A percentile compares a stretch with the other conserved stretches of the same genome.
Evolutionary conservation across 2,797 vertebrate species (phyloP).

Genomic region (Pterois miles): DNA sequence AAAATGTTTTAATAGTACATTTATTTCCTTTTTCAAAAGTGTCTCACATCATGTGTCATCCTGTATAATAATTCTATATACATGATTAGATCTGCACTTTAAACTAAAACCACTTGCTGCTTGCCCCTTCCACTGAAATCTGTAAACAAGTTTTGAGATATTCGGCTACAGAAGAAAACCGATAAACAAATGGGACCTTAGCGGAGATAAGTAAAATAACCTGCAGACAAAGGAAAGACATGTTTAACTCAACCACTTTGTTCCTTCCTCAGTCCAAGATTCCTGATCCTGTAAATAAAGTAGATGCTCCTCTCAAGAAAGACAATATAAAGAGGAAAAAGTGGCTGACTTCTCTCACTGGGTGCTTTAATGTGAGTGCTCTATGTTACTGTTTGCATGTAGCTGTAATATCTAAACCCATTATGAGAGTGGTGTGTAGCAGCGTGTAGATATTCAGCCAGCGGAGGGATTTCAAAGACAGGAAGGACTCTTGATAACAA

Average conservation of each 20-base stretch:
- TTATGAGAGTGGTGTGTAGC: not conserved
- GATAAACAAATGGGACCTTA: not conserved
- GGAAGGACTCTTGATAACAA: slow-evolving; percentile 61
- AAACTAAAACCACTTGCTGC: not conserved
- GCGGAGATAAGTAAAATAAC: slow-evolving; percentile 13
- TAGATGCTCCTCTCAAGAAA: not conserved
- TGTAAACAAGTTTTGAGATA: not conserved
- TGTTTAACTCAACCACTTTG: slow-evolving; percentile 31
- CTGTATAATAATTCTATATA: not conserved
- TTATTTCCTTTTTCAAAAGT: too few relatives aligned
- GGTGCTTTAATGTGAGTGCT: not conserved
- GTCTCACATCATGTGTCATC: not conserved
- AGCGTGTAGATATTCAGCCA: slow-evolving; percentile 3
- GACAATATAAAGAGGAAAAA: not conserved
- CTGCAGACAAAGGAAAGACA: too few relatives aligned
- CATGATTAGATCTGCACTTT: not conserved
- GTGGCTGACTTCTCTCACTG: not conserved
- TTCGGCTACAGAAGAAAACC: not conserved
- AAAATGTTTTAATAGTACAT: too few relatives aligned
- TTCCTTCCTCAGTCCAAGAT: slow-evolving; percentile 28
- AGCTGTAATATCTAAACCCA: slow-evolving; percentile 4
- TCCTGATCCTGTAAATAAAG: slow-evolving; percentile 35
- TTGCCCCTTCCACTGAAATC: not conserved
- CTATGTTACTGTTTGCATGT: slow-evolving; percentile 21
- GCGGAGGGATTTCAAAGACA: slow-evolving; percentile 50